These are phyloP conservation scores for Amblyjoppa proteus DNA, from an alignment of 2,888 invertebrate genomes.

Conservation along the genomic window DNA sequence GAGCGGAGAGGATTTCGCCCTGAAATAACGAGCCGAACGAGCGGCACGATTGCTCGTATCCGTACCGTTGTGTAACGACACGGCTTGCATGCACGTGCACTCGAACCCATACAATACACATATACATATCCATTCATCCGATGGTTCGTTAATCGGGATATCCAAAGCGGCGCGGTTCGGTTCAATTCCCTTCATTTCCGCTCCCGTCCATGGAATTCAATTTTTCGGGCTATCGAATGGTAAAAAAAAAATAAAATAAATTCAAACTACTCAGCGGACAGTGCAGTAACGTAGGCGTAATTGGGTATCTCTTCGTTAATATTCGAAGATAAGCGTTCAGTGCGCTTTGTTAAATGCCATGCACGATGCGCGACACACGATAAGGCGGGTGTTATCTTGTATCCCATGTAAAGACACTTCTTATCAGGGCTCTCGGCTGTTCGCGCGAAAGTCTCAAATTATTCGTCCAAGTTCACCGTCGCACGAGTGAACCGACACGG, in stretches of 20 bases:
- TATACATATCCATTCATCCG: slow-evolving; percentile 7
- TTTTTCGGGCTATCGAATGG: slow-evolving; percentile 7
- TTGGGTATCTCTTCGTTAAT: slow-evolving; percentile 13
- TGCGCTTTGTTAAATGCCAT: slow-evolving; percentile 7
- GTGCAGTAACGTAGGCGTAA: neutral
- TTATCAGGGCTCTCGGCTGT: slow-evolving; percentile 33
- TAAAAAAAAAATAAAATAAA: slow-evolving; percentile 8
- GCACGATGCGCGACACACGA: slow-evolving; percentile 7
- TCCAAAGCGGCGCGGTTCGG: neutral
- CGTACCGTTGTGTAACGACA: slow-evolving; percentile 37
- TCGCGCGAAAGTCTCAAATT: neutral
- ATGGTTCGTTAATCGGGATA: slow-evolving; percentile 27
- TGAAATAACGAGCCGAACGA: slow-evolving; percentile 55
- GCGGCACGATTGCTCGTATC: slow-evolving; percentile 14
- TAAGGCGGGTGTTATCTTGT: slow-evolving; percentile 21
- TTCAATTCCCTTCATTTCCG: slow-evolving; percentile 24
- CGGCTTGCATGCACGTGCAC: neutral
- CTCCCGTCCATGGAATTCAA: neutral
- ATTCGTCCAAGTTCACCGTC: slow-evolving; percentile 21
- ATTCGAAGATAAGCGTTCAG: slow-evolving; percentile 39
- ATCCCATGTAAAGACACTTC: neutral
- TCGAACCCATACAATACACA: neutral
- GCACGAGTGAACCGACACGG: neutral
- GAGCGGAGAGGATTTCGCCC: slow-evolving; percentile 22
- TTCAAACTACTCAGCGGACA: neutral